These are phyloP conservation scores for Teleiodes luculella DNA, from an alignment of 2,888 invertebrate genomes.

Conservation along the genomic window DNA sequence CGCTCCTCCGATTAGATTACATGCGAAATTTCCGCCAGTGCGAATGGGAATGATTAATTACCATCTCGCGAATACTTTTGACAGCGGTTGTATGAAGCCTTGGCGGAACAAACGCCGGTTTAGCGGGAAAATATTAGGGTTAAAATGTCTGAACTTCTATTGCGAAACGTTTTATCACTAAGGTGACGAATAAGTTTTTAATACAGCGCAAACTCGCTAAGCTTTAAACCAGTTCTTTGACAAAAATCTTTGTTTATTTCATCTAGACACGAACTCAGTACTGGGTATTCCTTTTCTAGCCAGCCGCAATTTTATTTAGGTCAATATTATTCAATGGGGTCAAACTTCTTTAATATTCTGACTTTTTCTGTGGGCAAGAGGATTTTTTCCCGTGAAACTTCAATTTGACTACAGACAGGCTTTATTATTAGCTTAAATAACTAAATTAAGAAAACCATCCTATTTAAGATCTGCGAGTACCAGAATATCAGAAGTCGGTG, in stretches of 20 bases:
- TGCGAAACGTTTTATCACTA: background rate
- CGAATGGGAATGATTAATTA: conserved; percentile 57
- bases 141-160: background rate
- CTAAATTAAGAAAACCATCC: background rate
- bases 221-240: no score
- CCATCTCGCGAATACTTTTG: conserved; percentile 11
- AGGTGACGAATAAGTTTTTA: background rate
- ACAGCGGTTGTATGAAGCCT: background rate
- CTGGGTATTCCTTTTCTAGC: background rate
- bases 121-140: background rate
- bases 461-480: background rate
- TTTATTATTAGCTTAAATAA: background rate
- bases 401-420: no score
- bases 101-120: background rate
- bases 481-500: background rate
- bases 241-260: no score
- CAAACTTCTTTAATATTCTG: background rate
- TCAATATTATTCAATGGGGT: conserved; percentile 1
- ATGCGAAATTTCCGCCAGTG: conserved; percentile 31
- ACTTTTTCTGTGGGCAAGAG: no score
- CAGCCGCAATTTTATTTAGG: background rate
- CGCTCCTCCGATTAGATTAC: conserved; percentile 16
- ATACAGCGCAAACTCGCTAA: no score
- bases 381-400: no score
- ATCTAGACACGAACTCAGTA: background rate